phyloP scores from a whole-genome alignment of 2,113 vertebrate species.

The Notothenia coriiceps region DNA sequence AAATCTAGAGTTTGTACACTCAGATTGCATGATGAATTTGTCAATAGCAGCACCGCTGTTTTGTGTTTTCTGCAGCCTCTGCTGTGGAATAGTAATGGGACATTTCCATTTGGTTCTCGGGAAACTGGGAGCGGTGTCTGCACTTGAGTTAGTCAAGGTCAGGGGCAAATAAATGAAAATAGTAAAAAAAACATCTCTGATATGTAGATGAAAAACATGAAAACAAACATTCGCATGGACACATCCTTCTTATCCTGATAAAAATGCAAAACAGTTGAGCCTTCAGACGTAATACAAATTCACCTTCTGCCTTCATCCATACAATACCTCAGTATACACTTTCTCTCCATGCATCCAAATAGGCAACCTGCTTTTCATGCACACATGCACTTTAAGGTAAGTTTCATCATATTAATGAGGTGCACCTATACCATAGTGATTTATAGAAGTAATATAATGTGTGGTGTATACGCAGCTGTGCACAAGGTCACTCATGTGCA shows the following conservation, averaged over 20 bases:
- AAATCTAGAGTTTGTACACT: slow-evolving; percentile 74
- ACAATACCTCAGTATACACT: slow-evolving; percentile 12
- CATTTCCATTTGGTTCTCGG: slow-evolving; percentile 60
- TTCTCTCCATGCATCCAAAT: slow-evolving; percentile 12
- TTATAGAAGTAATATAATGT: slow-evolving; percentile 40
- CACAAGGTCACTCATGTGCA: slow-evolving; percentile 38
- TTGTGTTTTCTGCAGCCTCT: slow-evolving; percentile 50
- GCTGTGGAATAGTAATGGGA: slow-evolving; percentile 63
- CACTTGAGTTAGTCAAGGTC: slow-evolving; percentile 65
- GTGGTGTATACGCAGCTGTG: slow-evolving; percentile 32
- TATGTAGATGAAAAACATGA: slow-evolving; percentile 60
- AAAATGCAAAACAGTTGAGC: slow-evolving; percentile 4
- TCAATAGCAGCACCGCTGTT: slow-evolving; percentile 70
- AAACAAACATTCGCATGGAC: slow-evolving; percentile 53
- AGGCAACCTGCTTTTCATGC: slow-evolving; percentile 16
- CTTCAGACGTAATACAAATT: slow-evolving; percentile 31
- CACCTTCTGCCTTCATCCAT: slow-evolving; percentile 31
- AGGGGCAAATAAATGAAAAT: slow-evolving; percentile 57
- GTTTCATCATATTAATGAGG: slow-evolving; percentile 40
- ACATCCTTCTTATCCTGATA: slow-evolving; percentile 40
- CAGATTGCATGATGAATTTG: slow-evolving; percentile 76
- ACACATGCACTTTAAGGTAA: slow-evolving; percentile 14
- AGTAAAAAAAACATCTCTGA: slow-evolving; percentile 37
- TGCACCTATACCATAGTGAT: slow-evolving; percentile 40
- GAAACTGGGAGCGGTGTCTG: slow-evolving; percentile 24